Conservation (phyloP, 2,797 vertebrate species). For the Tenualosa thibaudeaui region DNA sequence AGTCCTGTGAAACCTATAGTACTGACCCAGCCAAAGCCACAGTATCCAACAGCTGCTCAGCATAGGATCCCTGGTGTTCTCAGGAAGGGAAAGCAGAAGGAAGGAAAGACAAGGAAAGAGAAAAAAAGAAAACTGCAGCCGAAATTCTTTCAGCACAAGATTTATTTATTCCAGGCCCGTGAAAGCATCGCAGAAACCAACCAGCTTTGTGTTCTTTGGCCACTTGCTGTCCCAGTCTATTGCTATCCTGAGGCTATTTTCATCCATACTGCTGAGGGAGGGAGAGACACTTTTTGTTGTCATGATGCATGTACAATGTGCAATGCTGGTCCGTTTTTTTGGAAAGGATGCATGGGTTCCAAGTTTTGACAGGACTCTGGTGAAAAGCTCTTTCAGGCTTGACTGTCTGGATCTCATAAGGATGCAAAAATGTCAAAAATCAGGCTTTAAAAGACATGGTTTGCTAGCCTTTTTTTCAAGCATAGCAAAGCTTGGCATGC, state of each 20-base stretch:
- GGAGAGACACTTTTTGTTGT: constrained; percentile 13
- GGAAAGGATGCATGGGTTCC: neutral
- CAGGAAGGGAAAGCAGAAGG: neutral
- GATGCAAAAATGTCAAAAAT: neutral
- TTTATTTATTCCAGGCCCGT: constrained; percentile 46
- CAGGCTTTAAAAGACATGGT: neutral
- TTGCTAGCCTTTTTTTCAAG: neutral
- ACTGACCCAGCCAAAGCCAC: constrained; percentile 48
- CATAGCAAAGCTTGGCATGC: neutral
- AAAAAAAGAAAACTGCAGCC: constrained; percentile 13
- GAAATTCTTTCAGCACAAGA: constrained; percentile 40
- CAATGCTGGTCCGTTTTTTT: neutral
- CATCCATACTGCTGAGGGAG: constrained; percentile 31
- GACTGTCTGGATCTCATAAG: neutral
- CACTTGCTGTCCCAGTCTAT: constrained; percentile 34
- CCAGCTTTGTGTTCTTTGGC: constrained; percentile 41
- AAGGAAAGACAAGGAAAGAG: neutral
- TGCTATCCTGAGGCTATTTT: constrained; percentile 39
- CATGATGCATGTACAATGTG: constrained; percentile 29
- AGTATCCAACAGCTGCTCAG: constrained; percentile 54
- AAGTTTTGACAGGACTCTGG: neutral
- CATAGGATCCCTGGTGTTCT: constrained; percentile 35
- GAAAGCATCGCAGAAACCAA: constrained; percentile 31
- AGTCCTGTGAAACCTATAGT: constrained; percentile 53
- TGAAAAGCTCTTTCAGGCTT: neutral